A percentile compares a stretch with the other conserved stretches of the same genome.
Conservation (phyloP, 2,113 vertebrate species). For the Leucoraja erinaceus region DNA sequence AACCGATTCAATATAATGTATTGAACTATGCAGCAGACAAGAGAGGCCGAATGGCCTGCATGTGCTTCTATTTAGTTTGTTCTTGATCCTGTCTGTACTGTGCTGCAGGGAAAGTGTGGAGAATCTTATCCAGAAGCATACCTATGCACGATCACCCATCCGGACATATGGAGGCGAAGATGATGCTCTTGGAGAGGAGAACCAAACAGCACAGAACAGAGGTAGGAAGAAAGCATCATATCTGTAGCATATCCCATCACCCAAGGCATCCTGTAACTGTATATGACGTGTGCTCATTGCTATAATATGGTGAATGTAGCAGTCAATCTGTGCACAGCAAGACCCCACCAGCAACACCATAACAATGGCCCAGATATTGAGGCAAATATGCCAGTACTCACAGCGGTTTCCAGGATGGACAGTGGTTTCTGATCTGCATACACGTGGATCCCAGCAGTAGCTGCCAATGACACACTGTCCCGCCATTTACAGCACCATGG, state of each 20-base stretch:
- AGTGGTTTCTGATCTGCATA: too few species aligned
- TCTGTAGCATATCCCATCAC: not conserved
- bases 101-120: slow-evolving; percentile 90
- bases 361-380: not conserved
- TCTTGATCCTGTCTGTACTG: slow-evolving; percentile 33
- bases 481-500: too few species aligned
- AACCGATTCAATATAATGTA: too few species aligned
- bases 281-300: not conserved
- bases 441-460: too few species aligned
- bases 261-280: not conserved
- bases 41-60: too few species aligned
- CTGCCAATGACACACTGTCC: too few species aligned
- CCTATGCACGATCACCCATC: slow-evolving; percentile 92
- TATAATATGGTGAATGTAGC: not conserved
- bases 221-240: slow-evolving; percentile 57
- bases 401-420: too few species aligned
- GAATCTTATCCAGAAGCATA: slow-evolving; percentile 98
- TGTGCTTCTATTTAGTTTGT: too few species aligned
- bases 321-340: not conserved
- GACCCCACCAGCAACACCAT: not conserved
- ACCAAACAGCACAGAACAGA: slow-evolving; percentile 69
- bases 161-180: slow-evolving; percentile 89
- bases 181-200: slow-evolving; percentile 80
- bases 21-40: too few species aligned
- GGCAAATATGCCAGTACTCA: too few species aligned